These are phyloP conservation scores for Monopterus albus DNA, from an alignment of 2,113 vertebrate genomes.

Conservation along the genomic window DNA sequence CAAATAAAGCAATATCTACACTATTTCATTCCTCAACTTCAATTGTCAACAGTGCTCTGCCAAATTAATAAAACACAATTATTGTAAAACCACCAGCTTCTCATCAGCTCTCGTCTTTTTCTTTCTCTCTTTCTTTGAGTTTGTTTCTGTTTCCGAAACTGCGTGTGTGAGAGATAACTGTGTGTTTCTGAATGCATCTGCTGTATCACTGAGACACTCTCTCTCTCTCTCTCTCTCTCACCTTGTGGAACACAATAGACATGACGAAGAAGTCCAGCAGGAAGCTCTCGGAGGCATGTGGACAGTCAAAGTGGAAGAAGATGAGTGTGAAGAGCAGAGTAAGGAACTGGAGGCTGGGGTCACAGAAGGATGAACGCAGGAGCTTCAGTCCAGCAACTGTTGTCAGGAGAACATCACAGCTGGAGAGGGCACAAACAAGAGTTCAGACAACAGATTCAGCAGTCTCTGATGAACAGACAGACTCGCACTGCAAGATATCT, in stretches of 20 bases:
- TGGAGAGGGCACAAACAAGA: conserved; percentile 67
- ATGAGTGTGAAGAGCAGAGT: conserved; percentile 92
- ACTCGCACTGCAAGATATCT: too few relatives aligned
- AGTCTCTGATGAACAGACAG: too few relatives aligned
- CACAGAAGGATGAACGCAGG: conserved; percentile 93
- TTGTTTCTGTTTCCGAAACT: too few relatives aligned
- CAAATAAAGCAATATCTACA: neutral
- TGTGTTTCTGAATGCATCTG: too few relatives aligned
- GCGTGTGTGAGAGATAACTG: too few relatives aligned
- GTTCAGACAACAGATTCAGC: conserved; percentile 2
- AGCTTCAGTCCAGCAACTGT: conserved; percentile 95
- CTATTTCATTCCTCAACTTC: neutral
- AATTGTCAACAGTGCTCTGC: too few relatives aligned
- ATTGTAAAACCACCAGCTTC: too few relatives aligned
- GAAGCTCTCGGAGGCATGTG: conserved; percentile 92
- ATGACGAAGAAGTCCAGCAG: conserved; percentile 96
- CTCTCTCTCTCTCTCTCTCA: conserved; percentile 68
- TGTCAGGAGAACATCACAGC: conserved; percentile 94
- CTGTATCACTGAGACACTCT: neutral
- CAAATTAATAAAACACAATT: too few relatives aligned
- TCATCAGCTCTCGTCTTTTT: too few relatives aligned
- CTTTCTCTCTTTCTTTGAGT: too few relatives aligned
- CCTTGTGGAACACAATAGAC: conserved; percentile 96
- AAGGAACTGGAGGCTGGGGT: conserved; percentile 92
- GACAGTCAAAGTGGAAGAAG: conserved; percentile 97